Base-by-base conservation (phyloP, 2,888 invertebrate genomes). In the Lamellibrachia columna region DNA sequence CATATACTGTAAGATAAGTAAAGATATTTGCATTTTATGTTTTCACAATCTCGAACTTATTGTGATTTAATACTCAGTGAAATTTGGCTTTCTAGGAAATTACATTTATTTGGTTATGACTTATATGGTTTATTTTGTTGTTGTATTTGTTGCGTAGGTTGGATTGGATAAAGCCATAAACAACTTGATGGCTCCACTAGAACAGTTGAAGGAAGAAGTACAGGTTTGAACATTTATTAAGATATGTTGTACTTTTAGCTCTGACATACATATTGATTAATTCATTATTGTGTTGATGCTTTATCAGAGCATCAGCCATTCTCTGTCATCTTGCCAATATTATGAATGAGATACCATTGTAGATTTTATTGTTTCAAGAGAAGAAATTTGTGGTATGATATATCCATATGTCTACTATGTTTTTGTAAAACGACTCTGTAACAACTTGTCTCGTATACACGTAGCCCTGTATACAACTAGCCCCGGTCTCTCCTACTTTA, bases 141-240 rank as follows among this genome's bases (percentile, higher is more conserved):
- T 91, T 91, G 11, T 9, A 58, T 93, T 52, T 58, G 91, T 90
- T 90, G 93, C 94, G 8, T 92, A 97, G 96, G 96, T 99, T 94
- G 99, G 99, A 8, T 97, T 99, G 94, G 98, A 98, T 97, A 98
- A 98, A 95, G 98, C 98, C 55, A 98, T 99, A 94, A 97, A 97
- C 93, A 98, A 98, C 95, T 97, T 99, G 93, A 98, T 98, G 95
- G 97, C 97, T 92, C 99, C 99, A 91, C 97, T 99, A 93, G 98
- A 98, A 92, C 98, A 98, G 94, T 97, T 99, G 92, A 98, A 98
- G 95, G 98, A 98, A 95, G 98, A 99, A 97, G 98, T 99, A 92
- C 96, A 98, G 97, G 98, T 98, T 53, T 53, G 40, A 92, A 92
- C 11, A 53, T 8, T 52, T 52, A 53, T 53, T 55, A 53, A 3